A percentile compares a stretch with the other conserved stretches of the same genome.
These are phyloP conservation scores for Microcaecilia unicolor DNA, from an alignment of 2,797 vertebrate genomes.

Conservation along the genomic window DNA sequence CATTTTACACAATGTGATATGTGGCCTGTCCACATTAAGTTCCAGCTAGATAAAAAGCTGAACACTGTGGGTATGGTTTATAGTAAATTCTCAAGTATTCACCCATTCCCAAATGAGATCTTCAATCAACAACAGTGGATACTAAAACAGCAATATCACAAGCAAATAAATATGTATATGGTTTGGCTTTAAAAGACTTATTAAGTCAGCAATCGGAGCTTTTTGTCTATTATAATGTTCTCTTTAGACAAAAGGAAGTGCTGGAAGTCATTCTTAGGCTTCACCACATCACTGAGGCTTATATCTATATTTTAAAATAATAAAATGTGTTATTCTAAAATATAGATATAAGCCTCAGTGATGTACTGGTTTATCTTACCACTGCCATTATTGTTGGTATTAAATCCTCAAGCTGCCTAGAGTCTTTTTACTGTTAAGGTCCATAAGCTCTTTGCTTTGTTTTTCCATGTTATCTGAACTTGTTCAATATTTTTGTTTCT, in stretches of 20 bases:
- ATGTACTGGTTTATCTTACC: slow-evolving; percentile 16
- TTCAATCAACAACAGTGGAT: not conserved
- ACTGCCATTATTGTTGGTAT: slow-evolving; percentile 23
- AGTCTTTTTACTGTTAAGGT: slow-evolving; percentile 17
- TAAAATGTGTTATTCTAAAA: slow-evolving; percentile 16
- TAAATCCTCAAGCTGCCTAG: slow-evolving; percentile 29
- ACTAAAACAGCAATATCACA: not conserved
- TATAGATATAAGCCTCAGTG: no score
- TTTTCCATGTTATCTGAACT: slow-evolving; percentile 28
- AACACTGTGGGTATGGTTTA: no score
- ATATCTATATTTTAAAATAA: slow-evolving; percentile 10
- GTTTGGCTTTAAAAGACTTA: not conserved
- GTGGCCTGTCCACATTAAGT: no score
- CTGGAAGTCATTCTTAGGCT: not conserved
- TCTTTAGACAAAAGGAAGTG: slow-evolving; percentile 2
- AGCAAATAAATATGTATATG: not conserved
- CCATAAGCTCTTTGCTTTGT: slow-evolving; percentile 25
- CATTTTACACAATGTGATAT: no score
- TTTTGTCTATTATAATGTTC: not conserved
- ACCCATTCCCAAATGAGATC: no score
- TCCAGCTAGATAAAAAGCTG: no score
- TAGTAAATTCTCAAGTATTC: no score
- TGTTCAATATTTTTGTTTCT: not conserved
- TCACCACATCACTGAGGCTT: slow-evolving; percentile 15
- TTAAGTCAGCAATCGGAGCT: not conserved